These are phyloP conservation scores for Nomada lathburiana DNA, from an alignment of 2,888 invertebrate genomes.

Conservation along the genomic window DNA sequence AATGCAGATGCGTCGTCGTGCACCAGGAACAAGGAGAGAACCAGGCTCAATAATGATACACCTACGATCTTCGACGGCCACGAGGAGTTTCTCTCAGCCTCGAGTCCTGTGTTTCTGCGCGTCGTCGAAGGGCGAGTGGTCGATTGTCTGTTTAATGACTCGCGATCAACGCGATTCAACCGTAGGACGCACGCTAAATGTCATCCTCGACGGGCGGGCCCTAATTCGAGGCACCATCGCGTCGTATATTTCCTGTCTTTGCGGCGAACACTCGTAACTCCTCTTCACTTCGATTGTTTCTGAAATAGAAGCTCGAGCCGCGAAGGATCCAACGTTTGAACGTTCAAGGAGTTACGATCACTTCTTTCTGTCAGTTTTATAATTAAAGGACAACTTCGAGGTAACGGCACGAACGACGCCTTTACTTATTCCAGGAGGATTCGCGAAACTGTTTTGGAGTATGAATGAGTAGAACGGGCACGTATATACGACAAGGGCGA, in stretches of 20 bases:
- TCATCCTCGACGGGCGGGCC: slow-evolving; percentile 19
- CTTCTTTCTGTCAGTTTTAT: not conserved
- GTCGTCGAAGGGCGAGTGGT: slow-evolving; percentile 5
- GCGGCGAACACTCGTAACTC: slow-evolving; percentile 4
- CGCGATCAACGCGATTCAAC: slow-evolving; percentile 35
- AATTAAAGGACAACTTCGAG: too few relatives aligned
- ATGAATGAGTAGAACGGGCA: too few relatives aligned
- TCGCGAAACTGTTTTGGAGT: too few relatives aligned
- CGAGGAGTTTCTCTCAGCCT: slow-evolving; percentile 44
- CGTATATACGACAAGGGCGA: too few relatives aligned
- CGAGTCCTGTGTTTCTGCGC: not conserved
- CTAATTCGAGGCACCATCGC: not conserved
- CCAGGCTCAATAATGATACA: slow-evolving; percentile 54
- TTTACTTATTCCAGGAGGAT: too few relatives aligned
- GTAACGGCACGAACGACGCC: too few relatives aligned
- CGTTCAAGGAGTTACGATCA: not conserved
- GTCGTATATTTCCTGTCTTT: not conserved
- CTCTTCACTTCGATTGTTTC: not conserved
- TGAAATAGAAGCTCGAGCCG: too few relatives aligned
- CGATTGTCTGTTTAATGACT: slow-evolving; percentile 43
- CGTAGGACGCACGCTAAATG: slow-evolving; percentile 32
- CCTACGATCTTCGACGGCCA: slow-evolving; percentile 43
- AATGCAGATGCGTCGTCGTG: slow-evolving; percentile 38
- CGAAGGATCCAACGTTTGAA: too few relatives aligned
- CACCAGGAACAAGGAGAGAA: slow-evolving; percentile 38